phyloP scores from a whole-genome alignment of 2,888 invertebrate species.

The Dryobotodes eremita region DNA sequence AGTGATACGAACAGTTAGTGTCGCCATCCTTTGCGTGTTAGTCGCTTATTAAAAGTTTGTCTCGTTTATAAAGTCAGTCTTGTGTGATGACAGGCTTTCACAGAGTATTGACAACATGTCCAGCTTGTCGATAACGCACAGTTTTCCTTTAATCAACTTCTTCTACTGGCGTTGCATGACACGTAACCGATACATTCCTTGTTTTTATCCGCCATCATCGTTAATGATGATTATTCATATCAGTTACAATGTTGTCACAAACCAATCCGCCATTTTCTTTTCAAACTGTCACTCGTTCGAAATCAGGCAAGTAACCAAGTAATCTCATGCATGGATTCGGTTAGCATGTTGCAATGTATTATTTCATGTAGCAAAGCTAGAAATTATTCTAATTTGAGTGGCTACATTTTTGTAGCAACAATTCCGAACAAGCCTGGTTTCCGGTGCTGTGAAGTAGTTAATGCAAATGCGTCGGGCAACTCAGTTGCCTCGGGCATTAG shows the following conservation, averaged over 20 bases:
- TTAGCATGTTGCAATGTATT: constrained; percentile 46
- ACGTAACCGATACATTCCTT: constrained; percentile 32
- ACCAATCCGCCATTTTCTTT: constrained; percentile 32
- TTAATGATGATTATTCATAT: constrained; percentile 26
- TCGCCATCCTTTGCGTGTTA: constrained; percentile 27
- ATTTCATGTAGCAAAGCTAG: constrained; percentile 51
- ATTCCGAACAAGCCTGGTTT: constrained; percentile 59
- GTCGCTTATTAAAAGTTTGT: constrained; percentile 26
- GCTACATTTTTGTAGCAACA: constrained; percentile 58
- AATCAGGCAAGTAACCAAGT: constrained; percentile 15
- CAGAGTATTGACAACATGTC: constrained; percentile 19
- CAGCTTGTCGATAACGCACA: constrained; percentile 25
- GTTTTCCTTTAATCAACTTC: constrained; percentile 32
- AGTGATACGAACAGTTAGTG: constrained; percentile 5
- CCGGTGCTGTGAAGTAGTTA: constrained; percentile 59
- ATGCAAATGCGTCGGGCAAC: constrained; percentile 62
- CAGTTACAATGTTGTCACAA: constrained; percentile 24
- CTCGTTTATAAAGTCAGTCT: constrained; percentile 22
- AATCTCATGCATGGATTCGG: constrained; percentile 30
- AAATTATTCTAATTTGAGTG: constrained; percentile 57
- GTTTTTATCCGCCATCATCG: constrained; percentile 33
- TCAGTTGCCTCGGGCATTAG: constrained; percentile 48
- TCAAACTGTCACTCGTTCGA: constrained; percentile 21
- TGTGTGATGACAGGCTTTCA: constrained; percentile 45
- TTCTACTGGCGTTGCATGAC: constrained; percentile 15